These are phyloP conservation scores for Thelaira solivaga DNA, from an alignment of 2,888 invertebrate species.

Conservation along the genomic window DNA sequence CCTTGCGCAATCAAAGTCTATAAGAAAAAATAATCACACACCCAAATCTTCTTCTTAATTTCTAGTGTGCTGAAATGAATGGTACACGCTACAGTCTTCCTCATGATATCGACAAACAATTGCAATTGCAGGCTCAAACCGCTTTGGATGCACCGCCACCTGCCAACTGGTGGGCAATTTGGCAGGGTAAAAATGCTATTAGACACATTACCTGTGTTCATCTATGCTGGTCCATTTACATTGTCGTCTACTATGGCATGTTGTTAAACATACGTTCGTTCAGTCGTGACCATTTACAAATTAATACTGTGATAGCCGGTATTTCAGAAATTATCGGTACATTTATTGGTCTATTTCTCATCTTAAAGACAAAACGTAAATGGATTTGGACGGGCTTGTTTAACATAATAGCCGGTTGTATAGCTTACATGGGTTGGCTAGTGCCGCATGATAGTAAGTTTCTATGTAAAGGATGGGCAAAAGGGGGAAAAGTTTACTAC, in stretches of 20 bases:
- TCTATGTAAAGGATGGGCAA: too few relatives aligned
- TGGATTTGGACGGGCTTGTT: conserved; percentile 76
- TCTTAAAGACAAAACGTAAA: conserved; percentile 74
- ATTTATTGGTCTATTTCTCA: conserved; percentile 75
- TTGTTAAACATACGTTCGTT: conserved; percentile 77
- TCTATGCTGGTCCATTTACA: conserved; percentile 76
- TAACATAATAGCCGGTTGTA: conserved; percentile 74
- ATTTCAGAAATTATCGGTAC: conserved; percentile 75
- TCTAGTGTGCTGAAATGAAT: conserved; percentile 75
- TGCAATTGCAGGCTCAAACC: conserved; percentile 75
- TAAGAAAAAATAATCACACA: not conserved
- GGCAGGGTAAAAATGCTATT: conserved; percentile 75
- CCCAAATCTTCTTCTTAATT: not conserved
- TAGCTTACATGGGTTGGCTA: conserved; percentile 75
- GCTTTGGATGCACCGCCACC: conserved; percentile 75
- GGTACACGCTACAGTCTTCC: conserved; percentile 75
- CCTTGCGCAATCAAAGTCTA: too few relatives aligned
- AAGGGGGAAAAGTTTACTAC: too few relatives aligned
- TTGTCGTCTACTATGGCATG: conserved; percentile 78
- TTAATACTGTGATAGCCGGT: conserved; percentile 77
- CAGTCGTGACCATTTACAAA: conserved; percentile 76
- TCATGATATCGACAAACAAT: conserved; percentile 75
- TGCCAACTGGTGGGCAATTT: conserved; percentile 76
- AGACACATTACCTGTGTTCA: conserved; percentile 76
- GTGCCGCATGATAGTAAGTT: conserved; percentile 72